phyloP scores from a whole-genome alignment of 2,113 vertebrate genomes.

The Amblyopsis rosae region DNA sequence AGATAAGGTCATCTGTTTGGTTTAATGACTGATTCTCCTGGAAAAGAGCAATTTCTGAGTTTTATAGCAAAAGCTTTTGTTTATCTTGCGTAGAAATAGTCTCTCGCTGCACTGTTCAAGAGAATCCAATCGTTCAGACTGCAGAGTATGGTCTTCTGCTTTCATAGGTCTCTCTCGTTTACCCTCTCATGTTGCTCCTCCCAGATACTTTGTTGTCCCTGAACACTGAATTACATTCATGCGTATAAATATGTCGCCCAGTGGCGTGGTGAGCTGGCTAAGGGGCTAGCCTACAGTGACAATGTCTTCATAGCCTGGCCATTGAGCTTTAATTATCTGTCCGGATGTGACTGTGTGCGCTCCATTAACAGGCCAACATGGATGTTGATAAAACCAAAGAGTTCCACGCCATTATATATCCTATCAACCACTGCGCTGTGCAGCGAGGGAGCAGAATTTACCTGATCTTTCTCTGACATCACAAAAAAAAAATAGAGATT shows the following conservation, averaged over 20 bases:
- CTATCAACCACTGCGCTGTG: background rate
- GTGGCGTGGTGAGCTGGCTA: background rate
- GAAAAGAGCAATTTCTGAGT: no score
- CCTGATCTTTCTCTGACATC: no score
- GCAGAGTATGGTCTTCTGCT: background rate
- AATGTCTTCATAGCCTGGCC: background rate
- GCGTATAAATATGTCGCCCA: background rate
- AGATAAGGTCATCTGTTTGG: no score
- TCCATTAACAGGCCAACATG: conserved; percentile 4
- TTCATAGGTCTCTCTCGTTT: background rate
- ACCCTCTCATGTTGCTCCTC: background rate
- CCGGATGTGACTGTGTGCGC: background rate
- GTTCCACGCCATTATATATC: conserved; percentile 8
- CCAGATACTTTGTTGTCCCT: background rate
- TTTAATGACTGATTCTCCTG: no score
- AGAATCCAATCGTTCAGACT: background rate
- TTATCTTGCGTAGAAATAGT: no score
- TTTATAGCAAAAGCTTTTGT: no score
- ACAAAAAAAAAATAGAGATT: no score
- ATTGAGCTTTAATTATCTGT: conserved; percentile 8
- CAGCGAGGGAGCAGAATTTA: background rate
- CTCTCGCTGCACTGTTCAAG: background rate
- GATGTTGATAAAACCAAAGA: conserved; percentile 9
- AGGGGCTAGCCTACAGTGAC: background rate
- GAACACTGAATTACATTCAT: background rate